Evolutionary conservation across 2,888 invertebrate genomes (phyloP).

Genomic region (Hoplodrina blanda): DNA sequence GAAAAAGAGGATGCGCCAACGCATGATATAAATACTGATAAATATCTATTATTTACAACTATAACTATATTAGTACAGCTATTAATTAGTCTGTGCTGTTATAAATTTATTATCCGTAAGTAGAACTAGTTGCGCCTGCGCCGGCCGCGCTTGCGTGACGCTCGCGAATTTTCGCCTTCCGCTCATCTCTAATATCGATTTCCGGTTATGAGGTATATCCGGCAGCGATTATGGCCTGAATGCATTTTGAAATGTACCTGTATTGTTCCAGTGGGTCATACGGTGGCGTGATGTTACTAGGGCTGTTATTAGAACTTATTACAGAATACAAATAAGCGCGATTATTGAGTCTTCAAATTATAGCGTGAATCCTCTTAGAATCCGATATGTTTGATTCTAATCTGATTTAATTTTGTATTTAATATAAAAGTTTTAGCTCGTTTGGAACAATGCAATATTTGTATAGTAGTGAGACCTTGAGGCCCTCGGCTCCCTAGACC

Average conservation of each 20-base stretch:
- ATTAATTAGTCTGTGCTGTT: slow-evolving; percentile 23
- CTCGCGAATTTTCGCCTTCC: slow-evolving; percentile 80
- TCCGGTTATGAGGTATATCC: slow-evolving; percentile 73
- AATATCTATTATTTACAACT: slow-evolving; percentile 8
- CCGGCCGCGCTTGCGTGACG: slow-evolving; percentile 73
- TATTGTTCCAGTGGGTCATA: slow-evolving; percentile 42
- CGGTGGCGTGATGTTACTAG: slow-evolving; percentile 15
- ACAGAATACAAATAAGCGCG: neutral
- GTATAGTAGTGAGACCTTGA: neutral
- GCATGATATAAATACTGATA: slow-evolving; percentile 13
- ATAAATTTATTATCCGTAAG: slow-evolving; percentile 43
- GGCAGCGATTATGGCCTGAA: slow-evolving; percentile 66
- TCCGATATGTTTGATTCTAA: neutral
- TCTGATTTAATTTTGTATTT: neutral
- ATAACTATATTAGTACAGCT: slow-evolving; percentile 2
- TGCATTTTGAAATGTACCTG: slow-evolving; percentile 55
- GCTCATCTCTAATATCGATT: slow-evolving; percentile 80
- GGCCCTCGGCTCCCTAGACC: slow-evolving; percentile 5
- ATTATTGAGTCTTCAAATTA: neutral
- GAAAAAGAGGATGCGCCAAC: slow-evolving; percentile 10
- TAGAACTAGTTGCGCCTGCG: slow-evolving; percentile 55
- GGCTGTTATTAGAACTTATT: slow-evolving; percentile 15
- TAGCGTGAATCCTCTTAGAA: slow-evolving; percentile 8
- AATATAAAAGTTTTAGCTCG: neutral
- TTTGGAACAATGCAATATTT: neutral